These are phyloP conservation scores for Danaus melanippus DNA, from an alignment of 1,140 invertebrate species.

Conservation along the genomic window DNA sequence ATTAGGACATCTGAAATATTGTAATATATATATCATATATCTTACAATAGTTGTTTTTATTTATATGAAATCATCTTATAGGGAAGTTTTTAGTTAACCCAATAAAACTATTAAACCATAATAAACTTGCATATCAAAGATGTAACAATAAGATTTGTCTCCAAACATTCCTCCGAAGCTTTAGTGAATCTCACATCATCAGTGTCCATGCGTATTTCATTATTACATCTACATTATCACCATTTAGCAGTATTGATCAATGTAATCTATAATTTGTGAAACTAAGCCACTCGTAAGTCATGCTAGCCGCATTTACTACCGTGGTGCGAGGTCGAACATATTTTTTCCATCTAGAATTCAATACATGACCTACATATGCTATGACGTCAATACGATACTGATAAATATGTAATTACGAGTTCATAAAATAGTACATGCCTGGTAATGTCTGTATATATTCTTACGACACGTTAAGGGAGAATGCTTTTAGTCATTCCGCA, in stretches of 20 bases:
- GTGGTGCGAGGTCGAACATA: slow-evolving; percentile 44
- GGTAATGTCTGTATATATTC: too few relatives aligned
- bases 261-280: slow-evolving; percentile 1
- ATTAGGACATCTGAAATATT: slow-evolving; percentile 74
- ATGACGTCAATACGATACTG: slow-evolving; percentile 42
- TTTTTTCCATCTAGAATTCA: slow-evolving; percentile 45
- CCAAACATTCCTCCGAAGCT: too few relatives aligned
- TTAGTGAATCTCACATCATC: too few relatives aligned
- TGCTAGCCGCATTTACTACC: slow-evolving; percentile 21
- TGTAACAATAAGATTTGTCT: too few relatives aligned
- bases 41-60: background rate
- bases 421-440: too few relatives aligned
- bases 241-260: slow-evolving; percentile 8
- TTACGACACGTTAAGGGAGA: too few relatives aligned
- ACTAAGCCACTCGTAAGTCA: slow-evolving; percentile 16
- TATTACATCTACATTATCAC: background rate
- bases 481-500: background rate
- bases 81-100: too few relatives aligned
- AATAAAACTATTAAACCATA: too few relatives aligned
- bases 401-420: too few relatives aligned
- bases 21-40: slow-evolving; percentile 4
- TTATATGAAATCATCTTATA: background rate
- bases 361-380: slow-evolving; percentile 55
- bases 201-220: too few relatives aligned
- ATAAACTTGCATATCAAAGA: too few relatives aligned